These are phyloP conservation scores for Aquatica leii DNA, from an alignment of 2,888 invertebrate genomes.

Conservation along the genomic window DNA sequence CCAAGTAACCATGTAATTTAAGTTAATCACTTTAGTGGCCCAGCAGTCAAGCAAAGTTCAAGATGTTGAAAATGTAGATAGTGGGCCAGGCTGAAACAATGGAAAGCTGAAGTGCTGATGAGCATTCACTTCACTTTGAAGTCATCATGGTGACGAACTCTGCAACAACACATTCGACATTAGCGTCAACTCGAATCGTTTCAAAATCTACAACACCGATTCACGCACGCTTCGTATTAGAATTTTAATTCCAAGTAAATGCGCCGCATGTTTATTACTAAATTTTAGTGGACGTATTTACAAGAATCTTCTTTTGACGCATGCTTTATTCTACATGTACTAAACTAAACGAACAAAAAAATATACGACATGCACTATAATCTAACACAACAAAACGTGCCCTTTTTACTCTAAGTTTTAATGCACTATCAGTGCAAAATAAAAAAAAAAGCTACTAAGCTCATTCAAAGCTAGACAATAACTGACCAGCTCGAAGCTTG, in stretches of 20 bases:
- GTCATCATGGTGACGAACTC: constrained; percentile 99
- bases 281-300: no score
- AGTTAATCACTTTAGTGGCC: constrained; percentile 59
- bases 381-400: constrained; percentile 17
- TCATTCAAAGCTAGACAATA: constrained; percentile 52
- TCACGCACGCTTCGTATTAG: no score
- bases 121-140: constrained; percentile 91
- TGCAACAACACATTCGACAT: constrained; percentile 66
- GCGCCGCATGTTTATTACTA: no score
- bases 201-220: no score
- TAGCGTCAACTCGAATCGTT: not conserved
- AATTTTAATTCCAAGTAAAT: no score
- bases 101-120: constrained; percentile 63
- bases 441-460: constrained; percentile 34
- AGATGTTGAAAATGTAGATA: constrained; percentile 57
- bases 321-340: no score
- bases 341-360: no score
- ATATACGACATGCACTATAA: not conserved
- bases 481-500: constrained; percentile 62
- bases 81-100: constrained; percentile 62
- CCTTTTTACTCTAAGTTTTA: constrained; percentile 8
- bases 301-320: no score
- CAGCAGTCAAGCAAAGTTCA: constrained; percentile 59
- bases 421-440: constrained; percentile 32
- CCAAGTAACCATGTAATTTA: constrained; percentile 53